Evolutionary conservation across 2,797 vertebrate species (phyloP), one percentile per base, ranked within the genome.

Genomic region (Propithecus perrieri): DNA sequence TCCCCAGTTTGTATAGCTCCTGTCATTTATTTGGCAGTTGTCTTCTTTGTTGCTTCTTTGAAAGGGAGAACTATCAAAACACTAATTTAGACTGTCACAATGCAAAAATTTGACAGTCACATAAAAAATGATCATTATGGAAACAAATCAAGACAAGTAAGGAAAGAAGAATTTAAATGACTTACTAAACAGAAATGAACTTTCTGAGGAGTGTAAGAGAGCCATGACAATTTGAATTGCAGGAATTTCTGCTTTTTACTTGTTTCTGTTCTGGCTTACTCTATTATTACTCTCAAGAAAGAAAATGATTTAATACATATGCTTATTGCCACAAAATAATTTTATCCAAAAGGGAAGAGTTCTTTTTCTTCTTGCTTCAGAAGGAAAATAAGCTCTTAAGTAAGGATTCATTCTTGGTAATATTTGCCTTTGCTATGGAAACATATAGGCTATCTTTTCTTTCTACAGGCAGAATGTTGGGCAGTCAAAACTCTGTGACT

Each of bases 1-100:
- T 97, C 96, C 95, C 94, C 92, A 97, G 96, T 98, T 98, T 98
- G 91, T 95, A 94, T 95, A 98, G 94, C 93, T 97, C 96, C 92
- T 98, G 95, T 98, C 97, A 97, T 98, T 97, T 98, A 96, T 97
- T 98, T 98, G 97, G 96, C 97, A 98, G 96, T 98, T 98, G 91
- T 98, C 97, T 96, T 97, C 96, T 98, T 98, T 98, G 97, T 98
- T 98, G 96, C 97, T 94, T 98, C 97, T 98, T 98, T 98, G 96
- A 98, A 98, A 98, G 97, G 94, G 57, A 97, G 84, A 98, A 98
- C 97, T 98, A 98, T 98, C 98, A 98, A 98, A 99, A 98, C 98
- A 98, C 97, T 98, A 98, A 98, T 98, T 98, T 98, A 97, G 97
- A 95, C 94, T 98, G 98, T 98, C 98, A 98, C 97, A 98, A 98